Percentiles rank a stretch among this genome's conserved stretches.
These are phyloP conservation scores for Mimas tiliae DNA, from an alignment of 2,888 invertebrate species.

Conservation along the genomic window DNA sequence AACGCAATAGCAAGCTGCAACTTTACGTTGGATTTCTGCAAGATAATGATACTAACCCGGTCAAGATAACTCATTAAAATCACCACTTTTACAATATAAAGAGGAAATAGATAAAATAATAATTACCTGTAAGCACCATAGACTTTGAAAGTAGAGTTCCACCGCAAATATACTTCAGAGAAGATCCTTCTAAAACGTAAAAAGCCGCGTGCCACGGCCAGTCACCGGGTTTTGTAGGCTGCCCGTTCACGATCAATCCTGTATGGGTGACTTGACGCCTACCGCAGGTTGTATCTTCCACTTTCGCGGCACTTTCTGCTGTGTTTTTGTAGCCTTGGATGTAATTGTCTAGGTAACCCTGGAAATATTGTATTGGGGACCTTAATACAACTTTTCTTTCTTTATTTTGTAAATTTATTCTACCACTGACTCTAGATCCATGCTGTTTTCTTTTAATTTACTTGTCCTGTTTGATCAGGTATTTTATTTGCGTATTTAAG, in stretches of 20 bases:
- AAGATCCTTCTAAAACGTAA: conserved; percentile 46
- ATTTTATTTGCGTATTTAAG: no score
- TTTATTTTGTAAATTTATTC: no score
- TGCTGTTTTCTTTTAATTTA: no score
- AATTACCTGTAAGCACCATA: conserved; percentile 62
- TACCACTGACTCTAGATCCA: no score
- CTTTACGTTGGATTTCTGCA: no score
- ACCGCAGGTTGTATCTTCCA: conserved; percentile 52
- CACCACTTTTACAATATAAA: no score
- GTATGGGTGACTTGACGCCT: conserved; percentile 54
- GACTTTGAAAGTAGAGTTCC: conserved; percentile 61
- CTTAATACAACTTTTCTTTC: no score
- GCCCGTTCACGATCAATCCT: conserved; percentile 61
- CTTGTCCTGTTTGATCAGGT: no score
- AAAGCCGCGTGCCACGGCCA: conserved; percentile 75
- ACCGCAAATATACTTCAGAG: conserved; percentile 62
- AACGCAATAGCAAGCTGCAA: no score
- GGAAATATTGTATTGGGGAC: conserved; percentile 18
- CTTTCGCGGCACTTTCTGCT: conserved; percentile 42
- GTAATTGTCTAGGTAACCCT: conserved; percentile 43
- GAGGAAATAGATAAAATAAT: no score
- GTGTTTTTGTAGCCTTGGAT: conserved; percentile 38
- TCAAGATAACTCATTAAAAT: no score
- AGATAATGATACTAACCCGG: no score
- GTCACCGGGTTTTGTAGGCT: conserved; percentile 61